Evolutionary conservation across 2,888 invertebrate species (phyloP), one percentile per base, ranked within the genome.

Genomic region (Selenia dentaria): DNA sequence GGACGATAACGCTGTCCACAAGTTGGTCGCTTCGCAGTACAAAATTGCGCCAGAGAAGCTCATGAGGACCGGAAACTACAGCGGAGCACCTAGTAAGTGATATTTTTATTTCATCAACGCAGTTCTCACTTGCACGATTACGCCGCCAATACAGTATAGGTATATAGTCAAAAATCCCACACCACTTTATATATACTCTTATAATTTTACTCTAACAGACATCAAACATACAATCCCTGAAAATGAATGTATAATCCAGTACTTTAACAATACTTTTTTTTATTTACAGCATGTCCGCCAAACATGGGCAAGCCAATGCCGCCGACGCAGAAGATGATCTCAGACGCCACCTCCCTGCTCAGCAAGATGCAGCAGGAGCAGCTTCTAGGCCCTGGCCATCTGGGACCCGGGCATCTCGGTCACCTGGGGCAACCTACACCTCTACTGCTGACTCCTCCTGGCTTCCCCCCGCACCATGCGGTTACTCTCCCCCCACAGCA

Each of bases 11-110:
- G 98, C 98, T 6, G 97, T 98, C 1, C 98, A 98, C 83, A 98
- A 98, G 75, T 87, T 98, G 59, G 98, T 98, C 13, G 98, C 99
- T 54, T 98, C 97, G 55, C 99, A 99, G 86, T 99, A 99, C 89
- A 98, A 98, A 91, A 98, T 99, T 49, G 98, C 98, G 0, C 98
- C 98, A 5, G 99, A 99, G 85, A 98, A 98, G 83, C 92, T 98
- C 45, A 98, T 98, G 98, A 93, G 98, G 79, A 98, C 98, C 35
- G 97, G 97, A 69, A 97, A 96, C 83, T 97, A 97, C 84, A 96
- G 96, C 80, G 96, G 96, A 88, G 89, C 77, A 78, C 95, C 96
- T 89, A 92, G 95, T 95, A 92, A 94, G 94, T 93, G 84, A 76
- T 69, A 74, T 74, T 31, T 18, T n/a, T 25, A 26, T 13, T 9